Percentiles rank a stretch among this genome's conserved stretches.
Conservation (phyloP, 2,888 invertebrate species). For the Agrilus biguttatus region DNA sequence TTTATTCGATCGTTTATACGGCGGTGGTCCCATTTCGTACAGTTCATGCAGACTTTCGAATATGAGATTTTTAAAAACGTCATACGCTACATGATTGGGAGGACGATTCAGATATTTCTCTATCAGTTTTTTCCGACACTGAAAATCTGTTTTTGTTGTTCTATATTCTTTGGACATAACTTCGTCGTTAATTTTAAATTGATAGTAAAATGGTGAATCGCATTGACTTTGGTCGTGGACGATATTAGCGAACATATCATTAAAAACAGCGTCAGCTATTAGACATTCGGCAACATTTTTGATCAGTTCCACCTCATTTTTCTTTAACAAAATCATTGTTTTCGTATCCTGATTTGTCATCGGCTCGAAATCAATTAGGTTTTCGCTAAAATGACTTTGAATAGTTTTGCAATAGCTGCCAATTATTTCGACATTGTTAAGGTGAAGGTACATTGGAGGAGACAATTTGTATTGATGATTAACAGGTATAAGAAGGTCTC, state of each 20-base stretch:
- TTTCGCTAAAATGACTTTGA: no score
- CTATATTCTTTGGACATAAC: neutral
- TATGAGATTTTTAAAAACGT: conserved; percentile 17
- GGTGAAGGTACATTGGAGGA: no score
- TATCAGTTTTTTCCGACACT: conserved; percentile 9
- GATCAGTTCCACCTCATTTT: conserved; percentile 15
- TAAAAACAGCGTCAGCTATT: conserved; percentile 23
- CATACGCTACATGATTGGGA: conserved; percentile 13
- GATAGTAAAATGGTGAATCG: conserved; percentile 17
- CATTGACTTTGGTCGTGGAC: conserved; percentile 10
- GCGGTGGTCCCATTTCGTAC: conserved; percentile 13
- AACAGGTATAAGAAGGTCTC: no score
- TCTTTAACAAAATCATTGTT: conserved; percentile 12
- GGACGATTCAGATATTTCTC: conserved; percentile 15
- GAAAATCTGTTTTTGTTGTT: conserved; percentile 4
- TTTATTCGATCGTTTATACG: no score
- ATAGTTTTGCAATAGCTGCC: no score
- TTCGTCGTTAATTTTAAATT: conserved; percentile 15
- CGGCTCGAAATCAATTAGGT: no score
- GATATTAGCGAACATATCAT: conserved; percentile 17
- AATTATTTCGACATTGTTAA: no score
- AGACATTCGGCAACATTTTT: conserved; percentile 21
- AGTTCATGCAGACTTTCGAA: conserved; percentile 16
- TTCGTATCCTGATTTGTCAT: no score
- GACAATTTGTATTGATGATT: no score